A percentile compares a stretch with the other conserved stretches of the same genome.
These are phyloP conservation scores for Philhelius pedissequus DNA, from an alignment of 2,888 invertebrate species.

Conservation along the genomic window DNA sequence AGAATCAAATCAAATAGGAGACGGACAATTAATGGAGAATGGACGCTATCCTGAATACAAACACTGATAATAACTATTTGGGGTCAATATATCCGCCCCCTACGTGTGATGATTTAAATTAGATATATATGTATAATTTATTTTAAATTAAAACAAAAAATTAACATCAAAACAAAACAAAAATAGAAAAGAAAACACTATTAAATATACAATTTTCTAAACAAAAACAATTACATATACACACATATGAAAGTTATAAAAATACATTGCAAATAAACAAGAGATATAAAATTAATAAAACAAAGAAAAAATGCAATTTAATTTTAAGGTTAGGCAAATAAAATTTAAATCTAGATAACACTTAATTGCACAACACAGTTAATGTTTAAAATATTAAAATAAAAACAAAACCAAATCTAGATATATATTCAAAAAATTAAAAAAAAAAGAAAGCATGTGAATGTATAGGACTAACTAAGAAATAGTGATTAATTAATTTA, in stretches of 20 bases:
- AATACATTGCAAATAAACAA: slow-evolving; percentile 19
- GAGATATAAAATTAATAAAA: not conserved
- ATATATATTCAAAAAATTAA: slow-evolving; percentile 22
- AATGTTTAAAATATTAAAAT: slow-evolving; percentile 55
- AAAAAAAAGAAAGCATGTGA: slow-evolving; percentile 9
- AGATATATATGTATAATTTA: slow-evolving; percentile 69
- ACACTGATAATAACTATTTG: slow-evolving; percentile 82
- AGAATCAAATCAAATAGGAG: slow-evolving; percentile 76
- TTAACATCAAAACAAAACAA: not conserved
- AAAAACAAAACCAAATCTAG: slow-evolving; percentile 20
- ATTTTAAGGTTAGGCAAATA: slow-evolving; percentile 58
- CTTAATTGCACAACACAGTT: slow-evolving; percentile 65
- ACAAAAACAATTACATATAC: slow-evolving; percentile 15
- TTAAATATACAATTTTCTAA: slow-evolving; percentile 29
- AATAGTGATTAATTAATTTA: slow-evolving; percentile 13
- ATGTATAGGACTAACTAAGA: slow-evolving; percentile 21
- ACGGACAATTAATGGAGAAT: slow-evolving; percentile 81
- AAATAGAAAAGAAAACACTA: slow-evolving; percentile 36
- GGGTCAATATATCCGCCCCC: slow-evolving; percentile 66
- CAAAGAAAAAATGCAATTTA: slow-evolving; percentile 54
- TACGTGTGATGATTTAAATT: slow-evolving; percentile 71
- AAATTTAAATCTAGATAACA: slow-evolving; percentile 44
- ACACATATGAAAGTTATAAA: slow-evolving; percentile 41
- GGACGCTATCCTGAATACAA: slow-evolving; percentile 87
- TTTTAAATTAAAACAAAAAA: slow-evolving; percentile 20